These are phyloP conservation scores for Burhinus oedicnemus DNA, from an alignment of 2,113 vertebrate genomes.

Conservation along the genomic window DNA sequence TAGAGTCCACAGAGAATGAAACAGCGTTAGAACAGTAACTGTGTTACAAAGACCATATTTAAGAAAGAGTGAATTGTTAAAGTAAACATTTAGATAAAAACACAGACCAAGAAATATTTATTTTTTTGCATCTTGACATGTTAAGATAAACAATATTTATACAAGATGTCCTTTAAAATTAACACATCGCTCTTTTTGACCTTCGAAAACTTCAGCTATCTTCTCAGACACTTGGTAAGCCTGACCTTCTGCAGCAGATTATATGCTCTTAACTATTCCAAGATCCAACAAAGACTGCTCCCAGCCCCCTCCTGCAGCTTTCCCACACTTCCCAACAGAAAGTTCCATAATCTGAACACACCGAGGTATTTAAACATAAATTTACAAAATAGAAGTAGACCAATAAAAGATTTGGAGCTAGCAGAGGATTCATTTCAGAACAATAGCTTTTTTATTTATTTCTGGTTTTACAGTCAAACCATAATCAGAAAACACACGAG, in stretches of 20 bases:
- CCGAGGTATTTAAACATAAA: conserved; percentile 50
- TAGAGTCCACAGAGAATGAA: background rate
- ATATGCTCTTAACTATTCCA: conserved; percentile 28
- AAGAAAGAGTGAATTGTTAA: background rate
- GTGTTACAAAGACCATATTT: background rate
- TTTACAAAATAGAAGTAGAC: conserved; percentile 9
- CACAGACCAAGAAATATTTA: background rate
- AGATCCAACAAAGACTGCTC: conserved; percentile 19
- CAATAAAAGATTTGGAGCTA: conserved; percentile 31
- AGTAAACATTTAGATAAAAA: background rate
- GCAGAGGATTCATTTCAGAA: conserved; percentile 48
- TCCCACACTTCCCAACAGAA: conserved; percentile 41
- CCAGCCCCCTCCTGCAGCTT: background rate
- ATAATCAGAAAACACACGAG: conserved; percentile 43
- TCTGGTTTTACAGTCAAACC: conserved; percentile 22
- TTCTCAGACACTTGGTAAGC: conserved; percentile 6
- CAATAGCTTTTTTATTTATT: conserved; percentile 17
- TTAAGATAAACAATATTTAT: background rate
- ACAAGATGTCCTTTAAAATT: conserved; percentile 26
- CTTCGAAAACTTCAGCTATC: conserved; percentile 43
- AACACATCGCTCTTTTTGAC: background rate
- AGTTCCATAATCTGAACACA: background rate
- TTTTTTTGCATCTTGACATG: background rate
- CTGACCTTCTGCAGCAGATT: background rate
- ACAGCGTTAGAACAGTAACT: background rate